A percentile compares a stretch with the other conserved stretches of the same genome.
Conservation (phyloP, 37 sponge, comb jelly and placozoan genomes). For the Chondrilla cf. caribensis region DNA sequence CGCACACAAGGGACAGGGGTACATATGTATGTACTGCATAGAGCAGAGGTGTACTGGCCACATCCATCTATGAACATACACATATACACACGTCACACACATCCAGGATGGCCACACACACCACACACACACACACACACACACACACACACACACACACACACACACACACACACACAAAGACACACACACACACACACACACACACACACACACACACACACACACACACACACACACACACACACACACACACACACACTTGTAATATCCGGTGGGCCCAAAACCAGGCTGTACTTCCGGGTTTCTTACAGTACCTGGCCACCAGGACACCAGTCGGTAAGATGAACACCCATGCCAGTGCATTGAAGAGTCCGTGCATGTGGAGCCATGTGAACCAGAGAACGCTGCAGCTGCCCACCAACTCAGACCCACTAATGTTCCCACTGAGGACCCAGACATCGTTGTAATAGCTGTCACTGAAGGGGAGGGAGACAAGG, state of each 20-base stretch:
- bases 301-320: constrained; percentile 17
- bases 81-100: no score
- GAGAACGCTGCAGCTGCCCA: constrained; percentile 26
- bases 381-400: constrained; percentile 51
- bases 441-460: constrained; percentile 52
- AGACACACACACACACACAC: background rate
- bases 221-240: constrained; percentile 36
- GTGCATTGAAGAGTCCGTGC: constrained; percentile 39
- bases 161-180: constrained; percentile 10
- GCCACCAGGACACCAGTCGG: constrained; percentile 45
- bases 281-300: constrained; percentile 29
- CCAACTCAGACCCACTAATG: background rate
- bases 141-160: background rate
- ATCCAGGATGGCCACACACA: background rate
- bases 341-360: constrained; percentile 52
- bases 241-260: constrained; percentile 44
- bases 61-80: background rate
- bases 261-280: constrained; percentile 40
- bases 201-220: background rate
- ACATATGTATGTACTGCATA: background rate
- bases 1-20: background rate
- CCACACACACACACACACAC: background rate
- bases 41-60: background rate
- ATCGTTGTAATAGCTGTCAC: constrained; percentile 30
- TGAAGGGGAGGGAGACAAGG: background rate